Conservation (phyloP, 2,113 vertebrate genomes). For the Leucosticte australis region DNA sequence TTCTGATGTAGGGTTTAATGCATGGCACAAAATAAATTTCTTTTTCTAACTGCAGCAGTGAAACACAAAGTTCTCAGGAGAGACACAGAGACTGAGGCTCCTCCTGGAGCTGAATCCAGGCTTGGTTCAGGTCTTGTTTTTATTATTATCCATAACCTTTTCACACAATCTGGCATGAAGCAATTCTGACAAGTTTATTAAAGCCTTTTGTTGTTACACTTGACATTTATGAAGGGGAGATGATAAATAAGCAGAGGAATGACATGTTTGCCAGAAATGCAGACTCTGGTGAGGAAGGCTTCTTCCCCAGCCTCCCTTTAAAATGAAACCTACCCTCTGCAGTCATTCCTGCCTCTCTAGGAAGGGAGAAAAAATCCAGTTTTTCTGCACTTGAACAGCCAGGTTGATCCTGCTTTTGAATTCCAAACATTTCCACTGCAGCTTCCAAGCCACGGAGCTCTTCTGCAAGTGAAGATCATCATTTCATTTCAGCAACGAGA, state of each 20-base stretch:
- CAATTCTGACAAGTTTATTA: constrained; percentile 67
- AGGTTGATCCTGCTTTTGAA: not conserved
- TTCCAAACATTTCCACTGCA: not conserved
- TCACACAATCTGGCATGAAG: constrained; percentile 46
- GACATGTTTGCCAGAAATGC: constrained; percentile 19
- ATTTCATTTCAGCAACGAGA: not conserved
- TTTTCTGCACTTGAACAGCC: not conserved
- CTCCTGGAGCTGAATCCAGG: not conserved
- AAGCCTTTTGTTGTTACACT: constrained; percentile 60
- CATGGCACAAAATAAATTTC: not conserved
- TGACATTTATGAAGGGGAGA: constrained; percentile 62
- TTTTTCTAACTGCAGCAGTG: not conserved
- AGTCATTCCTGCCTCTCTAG: not conserved
- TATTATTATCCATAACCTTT: constrained; percentile 61
- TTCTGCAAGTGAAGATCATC: accelerated
- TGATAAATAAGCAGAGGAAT: constrained; percentile 53
- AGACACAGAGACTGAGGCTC: not conserved
- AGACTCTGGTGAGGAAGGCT: not conserved
- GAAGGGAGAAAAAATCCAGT: not conserved
- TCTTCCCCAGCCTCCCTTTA: constrained; percentile 4
- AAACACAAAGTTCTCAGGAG: constrained; percentile 2
- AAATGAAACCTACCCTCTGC: constrained; percentile 17
- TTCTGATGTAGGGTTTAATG: not conserved
- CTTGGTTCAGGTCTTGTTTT: constrained; percentile 11
- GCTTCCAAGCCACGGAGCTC: not conserved